phyloP scores from a whole-genome alignment of 2,888 invertebrate genomes.

The Pseudanteris insignis region DNA sequence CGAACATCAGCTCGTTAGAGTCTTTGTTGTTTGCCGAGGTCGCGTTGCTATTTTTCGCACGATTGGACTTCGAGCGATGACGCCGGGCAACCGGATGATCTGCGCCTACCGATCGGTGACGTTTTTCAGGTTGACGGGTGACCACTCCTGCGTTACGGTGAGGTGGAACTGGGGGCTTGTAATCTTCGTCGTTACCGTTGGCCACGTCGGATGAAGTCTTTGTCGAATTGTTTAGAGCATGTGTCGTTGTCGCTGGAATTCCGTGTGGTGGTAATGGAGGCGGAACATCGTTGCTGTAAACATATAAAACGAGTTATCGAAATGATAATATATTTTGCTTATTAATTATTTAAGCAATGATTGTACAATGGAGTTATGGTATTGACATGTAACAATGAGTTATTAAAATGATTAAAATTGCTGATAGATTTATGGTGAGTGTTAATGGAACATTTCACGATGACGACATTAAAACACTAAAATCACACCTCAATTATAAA shows the following conservation, averaged over 20 bases:
- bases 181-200: slow-evolving; percentile 71
- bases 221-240: slow-evolving; percentile 39
- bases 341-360: too few species aligned
- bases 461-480: too few species aligned
- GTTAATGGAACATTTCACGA: too few species aligned
- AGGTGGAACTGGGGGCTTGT: slow-evolving; percentile 89
- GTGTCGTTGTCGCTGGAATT: slow-evolving; percentile 52
- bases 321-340: too few species aligned
- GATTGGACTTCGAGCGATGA: slow-evolving; percentile 49
- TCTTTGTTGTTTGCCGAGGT: slow-evolving; percentile 47
- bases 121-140: slow-evolving; percentile 66
- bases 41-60: slow-evolving; percentile 48
- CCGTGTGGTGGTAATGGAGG: slow-evolving; percentile 70
- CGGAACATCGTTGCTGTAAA: slow-evolving; percentile 65
- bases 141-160: slow-evolving; percentile 78
- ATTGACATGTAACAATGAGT: too few species aligned
- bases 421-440: too few species aligned
- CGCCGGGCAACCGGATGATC: slow-evolving; percentile 60
- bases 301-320: too few species aligned
- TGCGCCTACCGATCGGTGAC: slow-evolving; percentile 61
- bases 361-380: too few species aligned
- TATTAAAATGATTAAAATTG: too few species aligned
- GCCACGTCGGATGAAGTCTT: slow-evolving; percentile 47
- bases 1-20: slow-evolving; percentile 49
- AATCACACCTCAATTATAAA: too few species aligned